Evolutionary conservation across 2,113 vertebrate species (phyloP), one percentile per base, ranked within the genome.

Genomic region (Takifugu bimaculatus): DNA sequence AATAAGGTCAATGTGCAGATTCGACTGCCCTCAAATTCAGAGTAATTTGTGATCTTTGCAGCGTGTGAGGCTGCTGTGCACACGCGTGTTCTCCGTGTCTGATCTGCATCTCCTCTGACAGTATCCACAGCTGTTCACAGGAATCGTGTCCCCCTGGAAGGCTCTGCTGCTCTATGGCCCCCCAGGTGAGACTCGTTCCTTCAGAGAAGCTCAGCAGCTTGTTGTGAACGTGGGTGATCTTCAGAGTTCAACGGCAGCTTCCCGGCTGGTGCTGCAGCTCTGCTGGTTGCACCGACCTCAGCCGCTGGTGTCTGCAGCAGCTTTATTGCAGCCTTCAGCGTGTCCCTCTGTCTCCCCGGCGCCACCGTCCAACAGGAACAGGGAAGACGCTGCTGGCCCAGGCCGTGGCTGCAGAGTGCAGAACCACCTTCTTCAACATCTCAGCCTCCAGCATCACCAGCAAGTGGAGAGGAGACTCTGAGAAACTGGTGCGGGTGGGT

Each of bases 391-490:
- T 98, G 79, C 92, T 99, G 66, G 96, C 96, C 51, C 98, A 97
- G 87, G 97, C 97, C 3, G 96, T 99, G 62, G 97, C 97, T 53
- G 97, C 96, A 0, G 97, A 98, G 75, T 94, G 96, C 74, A 94
- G 91, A 26, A 98, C 95, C 0, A 98, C 97, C 0, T 98, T 99
- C 88, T 99, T 99, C 81, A 99, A 99, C 85, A 97, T 98, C 75
- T 98, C 96, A 1, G 94, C 96, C 6, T 97, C 96, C 56, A 99
- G 94, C 77, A 97, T 99, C 44, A 93, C 98, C 83, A 99, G 96
- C 91, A 99, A 99, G 71, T 99, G 96, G 97, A 94, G 96, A 45
- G 94, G 96, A 25, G 94, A 98, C 80, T 98, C 97, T 0, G 97
- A 98, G 85, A 99, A 98, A 67, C 93, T 99, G 48, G 94, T 98